These are phyloP conservation scores for Goniozus legneri DNA, from an alignment of 1,140 invertebrate species.

Conservation along the genomic window DNA sequence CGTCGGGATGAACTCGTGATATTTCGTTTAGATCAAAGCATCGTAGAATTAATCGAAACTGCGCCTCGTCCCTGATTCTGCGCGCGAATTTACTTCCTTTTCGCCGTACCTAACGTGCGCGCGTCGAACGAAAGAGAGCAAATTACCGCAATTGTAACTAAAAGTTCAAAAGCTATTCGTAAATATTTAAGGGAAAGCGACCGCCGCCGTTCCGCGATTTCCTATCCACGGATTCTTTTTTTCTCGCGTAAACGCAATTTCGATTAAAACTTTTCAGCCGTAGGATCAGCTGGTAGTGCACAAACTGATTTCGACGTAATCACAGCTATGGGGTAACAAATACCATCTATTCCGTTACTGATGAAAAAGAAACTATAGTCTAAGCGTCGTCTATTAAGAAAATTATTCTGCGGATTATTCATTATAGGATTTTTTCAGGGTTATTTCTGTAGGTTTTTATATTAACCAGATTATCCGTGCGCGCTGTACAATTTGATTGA, in stretches of 20 bases:
- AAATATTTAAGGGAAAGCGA: neutral
- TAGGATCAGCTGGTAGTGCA: too few species aligned
- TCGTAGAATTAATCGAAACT: conserved; percentile 41
- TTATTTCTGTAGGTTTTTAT: too few species aligned
- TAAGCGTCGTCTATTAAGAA: too few species aligned
- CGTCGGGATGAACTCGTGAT: conserved; percentile 40
- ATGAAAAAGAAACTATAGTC: too few species aligned
- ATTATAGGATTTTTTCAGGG: too few species aligned
- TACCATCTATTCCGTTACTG: too few species aligned
- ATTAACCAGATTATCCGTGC: too few species aligned
- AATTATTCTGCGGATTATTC: too few species aligned
- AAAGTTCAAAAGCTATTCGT: neutral
- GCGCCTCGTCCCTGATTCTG: conserved; percentile 17
- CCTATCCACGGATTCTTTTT: neutral
- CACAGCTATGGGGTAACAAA: too few species aligned
- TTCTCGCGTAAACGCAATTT: neutral
- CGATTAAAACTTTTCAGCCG: neutral
- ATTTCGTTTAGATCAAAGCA: conserved; percentile 41
- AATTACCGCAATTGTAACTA: neutral
- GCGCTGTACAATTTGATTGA: too few species aligned
- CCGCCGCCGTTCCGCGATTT: neutral
- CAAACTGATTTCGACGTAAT: too few species aligned
- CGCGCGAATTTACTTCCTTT: conserved; percentile 22
- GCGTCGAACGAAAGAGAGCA: neutral
- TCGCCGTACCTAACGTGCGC: neutral